These are phyloP conservation scores for Sphenodon punctatus DNA, from an alignment of 2,797 vertebrate species.

Conservation along the genomic window DNA sequence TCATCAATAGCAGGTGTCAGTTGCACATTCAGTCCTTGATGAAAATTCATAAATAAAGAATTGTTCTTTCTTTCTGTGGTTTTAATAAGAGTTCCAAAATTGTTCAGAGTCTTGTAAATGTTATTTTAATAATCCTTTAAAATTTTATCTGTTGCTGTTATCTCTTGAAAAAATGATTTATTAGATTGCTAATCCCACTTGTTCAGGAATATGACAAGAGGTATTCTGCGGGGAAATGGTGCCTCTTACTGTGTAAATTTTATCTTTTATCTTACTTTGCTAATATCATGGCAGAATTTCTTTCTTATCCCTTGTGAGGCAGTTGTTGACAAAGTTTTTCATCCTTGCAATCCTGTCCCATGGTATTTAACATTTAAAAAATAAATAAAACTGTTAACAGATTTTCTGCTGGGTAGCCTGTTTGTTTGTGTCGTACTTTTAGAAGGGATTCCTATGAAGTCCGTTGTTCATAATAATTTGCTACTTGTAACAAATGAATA, in stretches of 20 bases:
- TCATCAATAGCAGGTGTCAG: constrained; percentile 81
- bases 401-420: constrained; percentile 78
- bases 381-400: constrained; percentile 83
- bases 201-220: constrained; percentile 87
- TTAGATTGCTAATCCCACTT: constrained; percentile 83
- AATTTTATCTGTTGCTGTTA: constrained; percentile 90
- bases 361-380: constrained; percentile 91
- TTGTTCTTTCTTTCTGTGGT: constrained; percentile 85
- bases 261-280: constrained; percentile 85
- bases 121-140: constrained; percentile 98
- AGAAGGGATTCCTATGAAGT: constrained; percentile 55
- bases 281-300: constrained; percentile 90
- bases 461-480: constrained; percentile 53
- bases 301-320: constrained; percentile 87
- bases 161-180: constrained; percentile 85
- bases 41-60: constrained; percentile 82
- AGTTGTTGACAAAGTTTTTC: constrained; percentile 89
- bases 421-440: constrained; percentile 76
- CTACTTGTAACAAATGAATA: constrained; percentile 62
- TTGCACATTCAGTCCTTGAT: constrained; percentile 82
- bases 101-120: constrained; percentile 97
- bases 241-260: constrained; percentile 93
- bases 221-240: constrained; percentile 87
- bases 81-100: constrained; percentile 93
- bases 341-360: constrained; percentile 90